Percentiles rank a stretch among this genome's conserved stretches.
Evolutionary conservation across 2,888 invertebrate genomes (phyloP).

Genomic region (Buathra laborator): DNA sequence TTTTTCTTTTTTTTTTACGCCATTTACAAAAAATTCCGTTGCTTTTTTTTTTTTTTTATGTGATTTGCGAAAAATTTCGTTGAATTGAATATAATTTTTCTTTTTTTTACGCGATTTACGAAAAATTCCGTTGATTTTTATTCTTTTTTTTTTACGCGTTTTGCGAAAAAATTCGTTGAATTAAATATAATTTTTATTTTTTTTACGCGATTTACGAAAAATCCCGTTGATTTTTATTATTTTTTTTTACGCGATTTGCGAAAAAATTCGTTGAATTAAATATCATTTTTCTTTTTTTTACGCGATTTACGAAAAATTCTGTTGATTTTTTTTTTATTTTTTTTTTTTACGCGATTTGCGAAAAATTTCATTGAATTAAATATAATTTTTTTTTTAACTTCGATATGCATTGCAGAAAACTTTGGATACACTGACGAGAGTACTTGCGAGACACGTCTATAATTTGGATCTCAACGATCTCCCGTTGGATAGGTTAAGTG

Average conservation of each 20-base stretch:
- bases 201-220: neutral
- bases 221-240: neutral
- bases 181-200: neutral
- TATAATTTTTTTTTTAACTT: slow-evolving; percentile 12
- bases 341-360: neutral
- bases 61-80: neutral
- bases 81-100: neutral
- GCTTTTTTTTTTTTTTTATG: no score
- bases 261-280: neutral
- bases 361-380: neutral
- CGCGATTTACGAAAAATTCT: neutral
- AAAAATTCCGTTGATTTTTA: neutral
- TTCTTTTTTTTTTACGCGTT: no score
- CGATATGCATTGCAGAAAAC: slow-evolving; percentile 89
- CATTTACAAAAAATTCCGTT: neutral
- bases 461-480: slow-evolving; percentile 96
- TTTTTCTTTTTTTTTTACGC: neutral
- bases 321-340: neutral
- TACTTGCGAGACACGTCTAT: slow-evolving; percentile 97
- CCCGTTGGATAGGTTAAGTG: slow-evolving; percentile 92
- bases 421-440: slow-evolving; percentile 98
- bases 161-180: neutral
- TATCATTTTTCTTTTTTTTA: neutral
- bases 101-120: neutral
- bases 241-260: no score